Evolutionary conservation across 2,797 vertebrate genomes (phyloP).

Genomic region (Phrynocephalus forsythii): DNA sequence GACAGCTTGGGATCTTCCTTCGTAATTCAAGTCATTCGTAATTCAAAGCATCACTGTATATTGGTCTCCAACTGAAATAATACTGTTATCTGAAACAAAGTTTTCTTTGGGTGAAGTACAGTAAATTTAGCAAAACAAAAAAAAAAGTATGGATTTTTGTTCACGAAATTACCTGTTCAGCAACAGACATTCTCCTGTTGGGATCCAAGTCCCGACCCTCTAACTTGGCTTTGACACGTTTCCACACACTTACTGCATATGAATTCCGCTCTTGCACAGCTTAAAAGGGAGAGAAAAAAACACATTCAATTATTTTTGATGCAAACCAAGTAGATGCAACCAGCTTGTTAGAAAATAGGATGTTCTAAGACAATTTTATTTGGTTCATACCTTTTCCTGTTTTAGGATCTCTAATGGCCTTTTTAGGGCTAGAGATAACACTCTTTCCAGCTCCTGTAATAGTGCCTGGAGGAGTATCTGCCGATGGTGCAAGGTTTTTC

Average conservation of each 20-base stretch:
- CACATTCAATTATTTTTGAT: neutral
- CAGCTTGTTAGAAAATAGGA: neutral
- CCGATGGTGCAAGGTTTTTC: slow-evolving; percentile 92
- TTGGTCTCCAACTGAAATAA: neutral
- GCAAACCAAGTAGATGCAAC: neutral
- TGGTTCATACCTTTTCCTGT: slow-evolving; percentile 92
- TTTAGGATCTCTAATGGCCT: slow-evolving; percentile 95
- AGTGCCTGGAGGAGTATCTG: slow-evolving; percentile 92
- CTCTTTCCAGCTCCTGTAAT: slow-evolving; percentile 88
- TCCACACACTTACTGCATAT: slow-evolving; percentile 99
- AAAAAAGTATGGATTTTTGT: neutral
- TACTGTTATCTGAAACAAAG: neutral
- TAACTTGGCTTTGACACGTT: slow-evolving; percentile 98
- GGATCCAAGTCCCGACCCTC: slow-evolving; percentile 97
- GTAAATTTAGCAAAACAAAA: neutral
- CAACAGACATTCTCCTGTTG: slow-evolving; percentile 96
- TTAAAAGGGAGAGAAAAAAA: slow-evolving; percentile 63
- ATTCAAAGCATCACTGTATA: no score
- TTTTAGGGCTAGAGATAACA: slow-evolving; percentile 95
- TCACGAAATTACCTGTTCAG: slow-evolving; percentile 88
- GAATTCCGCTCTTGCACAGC: slow-evolving; percentile 99
- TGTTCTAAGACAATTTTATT: neutral
- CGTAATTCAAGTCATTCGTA: no score
- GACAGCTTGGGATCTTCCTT: no score
- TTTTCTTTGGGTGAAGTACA: neutral